These are phyloP conservation scores for Apamea sordens DNA, from an alignment of 2,888 invertebrate species.

Conservation along the genomic window DNA sequence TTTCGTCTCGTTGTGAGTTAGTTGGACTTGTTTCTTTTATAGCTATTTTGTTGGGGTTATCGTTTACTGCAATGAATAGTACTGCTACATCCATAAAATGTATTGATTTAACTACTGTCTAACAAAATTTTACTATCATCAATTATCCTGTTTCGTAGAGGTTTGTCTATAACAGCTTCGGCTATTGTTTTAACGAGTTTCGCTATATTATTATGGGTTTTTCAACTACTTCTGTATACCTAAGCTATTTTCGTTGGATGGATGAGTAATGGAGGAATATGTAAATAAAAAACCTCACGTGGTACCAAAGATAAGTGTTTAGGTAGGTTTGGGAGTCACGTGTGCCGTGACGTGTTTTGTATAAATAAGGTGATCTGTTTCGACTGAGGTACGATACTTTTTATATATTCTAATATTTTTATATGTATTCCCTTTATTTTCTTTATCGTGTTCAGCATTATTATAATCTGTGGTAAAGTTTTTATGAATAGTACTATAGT, in stretches of 20 bases:
- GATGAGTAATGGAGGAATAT: conserved; percentile 24
- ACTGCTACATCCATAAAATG: not conserved
- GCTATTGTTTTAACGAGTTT: conserved; percentile 14
- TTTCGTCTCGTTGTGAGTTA: not conserved
- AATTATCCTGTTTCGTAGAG: not conserved
- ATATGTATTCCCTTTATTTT: conserved; percentile 1
- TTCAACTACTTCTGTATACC: not conserved
- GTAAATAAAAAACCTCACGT: conserved; percentile 34
- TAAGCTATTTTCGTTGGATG: not conserved
- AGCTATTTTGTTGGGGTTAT: not conserved
- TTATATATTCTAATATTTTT: not conserved
- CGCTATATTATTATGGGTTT: not conserved
- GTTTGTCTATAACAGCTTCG: not conserved
- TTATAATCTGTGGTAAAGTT: not conserved
- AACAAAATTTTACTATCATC: not conserved
- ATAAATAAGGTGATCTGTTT: conserved; percentile 15
- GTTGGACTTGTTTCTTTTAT: not conserved
- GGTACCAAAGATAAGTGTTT: conserved; percentile 31
- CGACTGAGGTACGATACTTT: not conserved
- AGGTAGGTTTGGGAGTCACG: conserved; percentile 30
- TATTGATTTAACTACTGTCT: not conserved
- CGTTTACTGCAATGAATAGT: not conserved
- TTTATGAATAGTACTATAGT: not conserved
- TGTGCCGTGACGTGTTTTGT: conserved; percentile 25
- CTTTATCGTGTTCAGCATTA: not conserved